These are phyloP conservation scores for Drosophila jambulina DNA, from an alignment of 1,140 invertebrate genomes.

Conservation along the genomic window DNA sequence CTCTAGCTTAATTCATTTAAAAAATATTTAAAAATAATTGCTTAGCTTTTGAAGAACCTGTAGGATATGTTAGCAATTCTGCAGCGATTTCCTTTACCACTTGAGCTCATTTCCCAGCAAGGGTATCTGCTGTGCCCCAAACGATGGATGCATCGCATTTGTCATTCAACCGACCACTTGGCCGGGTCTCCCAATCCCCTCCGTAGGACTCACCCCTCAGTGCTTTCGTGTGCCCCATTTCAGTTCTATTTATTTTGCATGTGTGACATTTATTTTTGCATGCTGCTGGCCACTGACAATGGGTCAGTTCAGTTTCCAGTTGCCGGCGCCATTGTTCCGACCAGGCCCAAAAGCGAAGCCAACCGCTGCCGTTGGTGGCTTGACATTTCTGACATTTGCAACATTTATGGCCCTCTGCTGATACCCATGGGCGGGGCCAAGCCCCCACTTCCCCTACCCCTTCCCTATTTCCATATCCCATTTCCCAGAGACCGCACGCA, in stretches of 20 bases:
- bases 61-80: background rate
- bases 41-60: background rate
- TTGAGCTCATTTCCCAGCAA: slow-evolving; percentile 3
- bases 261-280: slow-evolving; percentile 77
- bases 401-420: slow-evolving; percentile 76
- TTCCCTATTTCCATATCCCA: background rate
- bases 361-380: slow-evolving; percentile 68
- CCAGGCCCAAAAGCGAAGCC: slow-evolving; percentile 43
- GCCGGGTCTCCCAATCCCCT: background rate
- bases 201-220: background rate
- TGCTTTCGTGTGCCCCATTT: slow-evolving; percentile 53
- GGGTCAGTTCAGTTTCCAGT: slow-evolving; percentile 32
- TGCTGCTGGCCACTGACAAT: slow-evolving; percentile 57
- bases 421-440: slow-evolving; percentile 33
- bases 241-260: slow-evolving; percentile 74
- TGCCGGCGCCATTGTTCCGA: slow-evolving; percentile 40
- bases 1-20: background rate
- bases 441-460: background rate
- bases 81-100: background rate
- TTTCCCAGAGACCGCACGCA: slow-evolving; percentile 30
- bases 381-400: slow-evolving; percentile 80
- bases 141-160: slow-evolving; percentile 53
- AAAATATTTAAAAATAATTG: background rate
- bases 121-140: slow-evolving; percentile 24
- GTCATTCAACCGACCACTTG: slow-evolving; percentile 60